Conservation (phyloP, 2,888 invertebrate genomes). For the Dysmachus trigonus region DNA sequence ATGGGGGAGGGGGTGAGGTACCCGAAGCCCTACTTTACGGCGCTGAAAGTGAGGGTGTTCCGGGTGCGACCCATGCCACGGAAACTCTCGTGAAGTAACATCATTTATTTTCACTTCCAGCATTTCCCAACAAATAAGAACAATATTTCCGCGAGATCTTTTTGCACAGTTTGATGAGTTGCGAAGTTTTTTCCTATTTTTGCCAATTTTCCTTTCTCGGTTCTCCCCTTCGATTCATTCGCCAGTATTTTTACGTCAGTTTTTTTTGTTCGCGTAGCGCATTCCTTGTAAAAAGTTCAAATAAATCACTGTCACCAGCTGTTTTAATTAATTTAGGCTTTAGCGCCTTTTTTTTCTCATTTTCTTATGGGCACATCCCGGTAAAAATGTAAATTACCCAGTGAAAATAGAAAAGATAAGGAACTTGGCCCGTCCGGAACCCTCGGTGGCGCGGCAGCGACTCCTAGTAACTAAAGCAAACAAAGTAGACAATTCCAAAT, state of each 20-base stretch:
- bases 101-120: constrained; percentile 39
- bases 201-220: not conserved
- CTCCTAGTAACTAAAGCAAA: constrained; percentile 10
- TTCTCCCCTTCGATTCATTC: not conserved
- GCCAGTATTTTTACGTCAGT: not conserved
- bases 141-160: constrained; percentile 36
- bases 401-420: constrained; percentile 30
- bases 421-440: not conserved
- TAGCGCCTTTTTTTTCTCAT: constrained; percentile 36
- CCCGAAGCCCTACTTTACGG: not conserved
- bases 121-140: constrained; percentile 41
- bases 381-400: constrained; percentile 42
- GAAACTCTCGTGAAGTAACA: constrained; percentile 20
- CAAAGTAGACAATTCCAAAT: constrained; percentile 29
- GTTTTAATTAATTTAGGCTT: constrained; percentile 45
- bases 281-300: constrained; percentile 30
- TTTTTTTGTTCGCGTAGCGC: not conserved
- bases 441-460: not conserved
- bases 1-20: not conserved
- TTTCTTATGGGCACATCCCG: constrained; percentile 26
- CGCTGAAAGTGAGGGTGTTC: not conserved
- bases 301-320: constrained; percentile 43
- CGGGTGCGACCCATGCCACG: not conserved
- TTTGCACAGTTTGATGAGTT: constrained; percentile 37
- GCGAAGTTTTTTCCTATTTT: constrained; percentile 32